Percentiles rank a stretch among this genome's conserved stretches.
These are phyloP conservation scores for Agrochola lota DNA, from an alignment of 2,888 invertebrate genomes.

Conservation along the genomic window DNA sequence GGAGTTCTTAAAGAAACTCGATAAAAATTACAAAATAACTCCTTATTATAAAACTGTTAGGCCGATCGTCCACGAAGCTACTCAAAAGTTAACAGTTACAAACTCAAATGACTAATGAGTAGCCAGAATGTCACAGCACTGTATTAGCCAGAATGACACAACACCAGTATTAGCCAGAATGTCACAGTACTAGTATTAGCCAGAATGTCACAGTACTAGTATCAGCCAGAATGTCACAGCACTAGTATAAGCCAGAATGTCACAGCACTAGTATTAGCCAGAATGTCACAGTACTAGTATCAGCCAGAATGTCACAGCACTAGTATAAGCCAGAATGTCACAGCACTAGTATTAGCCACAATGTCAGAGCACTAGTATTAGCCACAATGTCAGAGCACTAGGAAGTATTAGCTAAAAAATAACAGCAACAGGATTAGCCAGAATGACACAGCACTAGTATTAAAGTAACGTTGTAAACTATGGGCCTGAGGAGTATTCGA, in stretches of 20 bases:
- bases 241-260: too few species aligned
- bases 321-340: neutral
- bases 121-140: neutral
- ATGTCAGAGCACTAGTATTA: neutral
- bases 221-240: too few species aligned
- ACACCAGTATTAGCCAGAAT: neutral
- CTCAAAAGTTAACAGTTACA: neutral
- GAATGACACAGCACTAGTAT: too few species aligned
- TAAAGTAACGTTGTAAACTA: neutral
- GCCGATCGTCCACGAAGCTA: neutral
- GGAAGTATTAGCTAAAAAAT: too few species aligned
- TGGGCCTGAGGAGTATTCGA: neutral
- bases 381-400: too few species aligned
- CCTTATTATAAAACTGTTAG: neutral
- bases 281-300: neutral
- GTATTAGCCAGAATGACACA: neutral
- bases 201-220: neutral
- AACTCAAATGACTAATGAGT: neutral
- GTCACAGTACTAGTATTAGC: neutral
- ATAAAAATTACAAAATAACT: neutral
- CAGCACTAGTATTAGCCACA: neutral
- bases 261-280: too few species aligned
- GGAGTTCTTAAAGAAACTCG: conserved; percentile 2
- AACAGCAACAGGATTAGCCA: too few species aligned
- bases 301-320: neutral